Percentiles rank a stretch among this genome's conserved stretches.
These are phyloP conservation scores for Ailuropoda melanoleuca DNA, from an alignment of 2,113 vertebrate genomes.

Conservation along the genomic window DNA sequence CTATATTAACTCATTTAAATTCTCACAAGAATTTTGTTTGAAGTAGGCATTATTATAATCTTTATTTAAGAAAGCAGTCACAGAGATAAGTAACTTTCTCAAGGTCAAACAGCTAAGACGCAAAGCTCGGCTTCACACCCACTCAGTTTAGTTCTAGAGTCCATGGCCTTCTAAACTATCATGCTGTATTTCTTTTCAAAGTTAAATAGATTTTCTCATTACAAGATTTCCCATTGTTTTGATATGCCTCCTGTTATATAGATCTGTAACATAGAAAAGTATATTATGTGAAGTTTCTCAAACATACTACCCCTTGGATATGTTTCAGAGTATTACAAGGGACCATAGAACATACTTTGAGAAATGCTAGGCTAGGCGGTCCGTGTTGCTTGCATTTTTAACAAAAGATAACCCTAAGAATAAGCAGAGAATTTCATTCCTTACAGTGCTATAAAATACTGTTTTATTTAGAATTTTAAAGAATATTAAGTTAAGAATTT, in stretches of 20 bases:
- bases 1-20: not conserved
- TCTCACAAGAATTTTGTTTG: not conserved
- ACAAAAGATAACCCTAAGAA: not conserved
- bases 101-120: not conserved
- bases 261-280: not conserved
- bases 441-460: not conserved
- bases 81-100: not conserved
- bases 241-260: not conserved
- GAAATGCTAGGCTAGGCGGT: not conserved
- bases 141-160: not conserved
- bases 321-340: not conserved
- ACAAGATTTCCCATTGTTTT: not conserved
- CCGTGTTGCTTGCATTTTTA: not conserved
- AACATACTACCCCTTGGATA: not conserved
- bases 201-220: not conserved
- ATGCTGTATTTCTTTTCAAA: not conserved
- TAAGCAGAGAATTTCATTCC: not conserved
- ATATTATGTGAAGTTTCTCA: not conserved
- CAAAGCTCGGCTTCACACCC: not conserved
- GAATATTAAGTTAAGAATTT: not conserved
- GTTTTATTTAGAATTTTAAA: not conserved
- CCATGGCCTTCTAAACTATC: not conserved
- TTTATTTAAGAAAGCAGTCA: not conserved
- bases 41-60: not conserved
- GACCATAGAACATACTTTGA: not conserved